Percentiles rank a stretch among this genome's conserved stretches.
phyloP scores from a whole-genome alignment of 2,888 invertebrate species.

The Chorisops tibialis region DNA sequence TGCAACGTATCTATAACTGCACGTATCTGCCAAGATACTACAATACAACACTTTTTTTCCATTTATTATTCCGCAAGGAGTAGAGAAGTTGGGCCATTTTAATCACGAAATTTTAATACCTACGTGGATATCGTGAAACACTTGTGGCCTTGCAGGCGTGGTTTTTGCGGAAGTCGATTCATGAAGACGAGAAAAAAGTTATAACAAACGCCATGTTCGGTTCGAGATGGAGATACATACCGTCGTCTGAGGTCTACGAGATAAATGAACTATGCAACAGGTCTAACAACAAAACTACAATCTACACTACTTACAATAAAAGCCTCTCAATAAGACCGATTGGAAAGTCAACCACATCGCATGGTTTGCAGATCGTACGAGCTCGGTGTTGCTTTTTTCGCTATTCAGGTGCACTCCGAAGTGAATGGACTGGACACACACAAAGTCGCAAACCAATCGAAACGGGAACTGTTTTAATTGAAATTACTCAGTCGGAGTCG shows the following conservation, averaged over 20 bases:
- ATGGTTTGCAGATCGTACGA: too few relatives aligned
- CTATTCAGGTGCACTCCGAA: not conserved
- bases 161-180: slow-evolving; percentile 22
- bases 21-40: not conserved
- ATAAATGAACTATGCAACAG: slow-evolving; percentile 16
- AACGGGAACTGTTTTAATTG: slow-evolving; percentile 22
- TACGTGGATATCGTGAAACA: slow-evolving; percentile 11
- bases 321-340: too few relatives aligned
- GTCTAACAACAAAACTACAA: slow-evolving; percentile 8
- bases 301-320: not conserved
- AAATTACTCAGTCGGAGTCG: slow-evolving; percentile 23
- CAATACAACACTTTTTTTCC: not conserved
- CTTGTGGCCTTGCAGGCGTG: slow-evolving; percentile 22
- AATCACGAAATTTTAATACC: slow-evolving; percentile 20
- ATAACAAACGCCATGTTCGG: slow-evolving; percentile 2
- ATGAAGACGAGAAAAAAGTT: slow-evolving; percentile 12
- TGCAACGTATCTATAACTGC: not conserved
- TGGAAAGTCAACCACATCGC: slow-evolving; percentile 16
- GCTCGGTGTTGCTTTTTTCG: too few relatives aligned
- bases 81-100: slow-evolving; percentile 5
- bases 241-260: slow-evolving; percentile 3
- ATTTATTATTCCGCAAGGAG: too few relatives aligned
- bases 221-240: not conserved
- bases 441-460: slow-evolving; percentile 20
- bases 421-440: too few relatives aligned